Evolutionary conservation across 2,113 vertebrate genomes (phyloP), one percentile per base, ranked within the genome.

Genomic region (Rhinopomastus cyanomelas): DNA sequence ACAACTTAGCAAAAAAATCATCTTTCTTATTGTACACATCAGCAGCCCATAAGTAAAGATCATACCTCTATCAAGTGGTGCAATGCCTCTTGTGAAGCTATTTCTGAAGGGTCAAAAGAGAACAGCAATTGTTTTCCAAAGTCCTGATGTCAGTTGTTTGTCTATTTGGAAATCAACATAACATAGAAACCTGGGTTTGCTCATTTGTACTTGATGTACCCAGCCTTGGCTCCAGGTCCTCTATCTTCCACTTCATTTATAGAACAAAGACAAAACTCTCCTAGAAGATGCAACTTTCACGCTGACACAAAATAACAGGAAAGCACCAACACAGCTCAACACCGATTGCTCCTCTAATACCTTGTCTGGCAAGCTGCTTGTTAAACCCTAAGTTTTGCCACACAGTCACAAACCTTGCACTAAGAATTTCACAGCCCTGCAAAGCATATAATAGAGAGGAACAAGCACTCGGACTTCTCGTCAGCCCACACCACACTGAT

Each of bases 1-100:
- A 16, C 11, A 8, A 85, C 82, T 89, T 34, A 87, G 90, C 55
- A 79, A 56, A 92, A 96, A 93, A 93, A 85, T 93, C 37, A 78
- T 88, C 72, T 93, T 81, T 88, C n/a, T 25, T 77, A n/a, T 37
- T 85, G 21, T 75, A 32, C 6, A 21, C 49, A 76, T 92, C 53
- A 85, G 36, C 61, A 37, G 64, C 55, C 65, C 60, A 11, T 71
- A 61, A 92, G 78, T 12, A 75, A 94, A 89, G 71, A 92, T 68
- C 42, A n/a, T 17, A 15, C 32, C 42, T 60, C 76, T 69, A 68
- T 57, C 77, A 93, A 81, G 79, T 77, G 34, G 60, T 72, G 49
- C 85, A 42, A 75, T 32, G 20, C 34, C 48, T 18, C 48, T 64
- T 27, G 14, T 80, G 25, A 75, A 87, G 78, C 18, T 32, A 32